These are phyloP conservation scores for Seriola aureovittata DNA, from an alignment of 2,113 vertebrate species.

Conservation along the genomic window DNA sequence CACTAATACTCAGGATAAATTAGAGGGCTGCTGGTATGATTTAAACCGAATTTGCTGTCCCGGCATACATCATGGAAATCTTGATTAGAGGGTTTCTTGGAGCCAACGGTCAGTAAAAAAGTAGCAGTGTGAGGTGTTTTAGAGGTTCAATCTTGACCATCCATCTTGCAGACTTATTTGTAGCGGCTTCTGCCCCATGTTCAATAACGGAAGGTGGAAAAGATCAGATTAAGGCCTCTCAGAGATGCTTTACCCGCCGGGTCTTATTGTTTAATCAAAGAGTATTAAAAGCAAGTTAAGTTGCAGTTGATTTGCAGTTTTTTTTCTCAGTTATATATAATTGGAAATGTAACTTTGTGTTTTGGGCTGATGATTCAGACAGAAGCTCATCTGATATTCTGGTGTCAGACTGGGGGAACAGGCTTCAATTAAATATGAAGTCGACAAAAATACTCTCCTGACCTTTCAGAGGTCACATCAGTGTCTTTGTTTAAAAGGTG, in stretches of 20 bases:
- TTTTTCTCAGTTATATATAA: background rate
- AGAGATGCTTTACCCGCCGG: background rate
- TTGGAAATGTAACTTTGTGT: background rate
- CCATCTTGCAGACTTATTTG: background rate
- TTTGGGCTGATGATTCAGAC: background rate
- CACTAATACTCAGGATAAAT: slow-evolving; percentile 39
- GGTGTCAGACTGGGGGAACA: background rate
- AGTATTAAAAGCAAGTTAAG: background rate
- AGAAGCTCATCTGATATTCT: background rate
- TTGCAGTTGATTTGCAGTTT: too few relatives aligned
- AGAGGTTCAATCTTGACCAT: slow-evolving; percentile 1
- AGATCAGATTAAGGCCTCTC: background rate
- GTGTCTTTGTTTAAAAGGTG: background rate
- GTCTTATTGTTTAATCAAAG: background rate
- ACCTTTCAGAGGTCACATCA: background rate
- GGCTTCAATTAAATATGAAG: background rate
- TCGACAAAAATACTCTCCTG: background rate
- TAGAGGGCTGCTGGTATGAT: slow-evolving; percentile 17
- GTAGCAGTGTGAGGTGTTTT: slow-evolving; percentile 12
- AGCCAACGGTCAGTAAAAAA: slow-evolving; percentile 14
- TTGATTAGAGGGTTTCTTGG: slow-evolving; percentile 46
- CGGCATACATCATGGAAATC: slow-evolving; percentile 52
- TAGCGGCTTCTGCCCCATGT: background rate
- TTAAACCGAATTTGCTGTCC: slow-evolving; percentile 17
- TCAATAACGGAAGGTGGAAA: background rate